These are phyloP conservation scores for Vireo griseus DNA, from an alignment of 2,797 vertebrate genomes.

Conservation along the genomic window DNA sequence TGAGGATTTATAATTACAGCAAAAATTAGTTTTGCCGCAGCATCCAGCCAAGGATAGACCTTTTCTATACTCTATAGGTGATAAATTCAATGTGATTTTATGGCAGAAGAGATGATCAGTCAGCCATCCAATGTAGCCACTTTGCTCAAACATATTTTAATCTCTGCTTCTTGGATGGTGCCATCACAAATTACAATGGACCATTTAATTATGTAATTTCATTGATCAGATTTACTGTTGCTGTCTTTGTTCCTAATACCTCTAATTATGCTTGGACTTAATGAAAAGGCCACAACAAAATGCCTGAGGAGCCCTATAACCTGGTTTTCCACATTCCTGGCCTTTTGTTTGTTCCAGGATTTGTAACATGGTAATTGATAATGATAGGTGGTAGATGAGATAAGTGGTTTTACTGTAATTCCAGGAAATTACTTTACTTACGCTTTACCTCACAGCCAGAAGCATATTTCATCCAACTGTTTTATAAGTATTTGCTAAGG, in stretches of 20 bases:
- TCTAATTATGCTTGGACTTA: constrained; percentile 19
- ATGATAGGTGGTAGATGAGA: constrained; percentile 34
- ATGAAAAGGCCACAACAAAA: constrained; percentile 22
- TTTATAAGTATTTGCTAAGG: neutral
- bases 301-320: neutral
- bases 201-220: constrained; percentile 1
- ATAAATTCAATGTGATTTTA: neutral
- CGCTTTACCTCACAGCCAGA: neutral
- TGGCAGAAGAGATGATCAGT: neutral
- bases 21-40: neutral
- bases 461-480: neutral
- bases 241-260: constrained; percentile 1
- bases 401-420: constrained; percentile 37
- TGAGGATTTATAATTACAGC: constrained; percentile 1
- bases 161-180: neutral
- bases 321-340: constrained; percentile 38
- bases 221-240: neutral
- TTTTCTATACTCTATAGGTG: neutral
- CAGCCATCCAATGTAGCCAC: neutral
- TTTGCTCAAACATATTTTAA: neutral
- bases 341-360: constrained; percentile 36
- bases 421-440: constrained; percentile 39
- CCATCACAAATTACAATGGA: neutral
- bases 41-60: neutral
- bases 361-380: neutral